Evolutionary conservation across 2,888 invertebrate genomes (phyloP).

Genomic region (Acleris laterana): DNA sequence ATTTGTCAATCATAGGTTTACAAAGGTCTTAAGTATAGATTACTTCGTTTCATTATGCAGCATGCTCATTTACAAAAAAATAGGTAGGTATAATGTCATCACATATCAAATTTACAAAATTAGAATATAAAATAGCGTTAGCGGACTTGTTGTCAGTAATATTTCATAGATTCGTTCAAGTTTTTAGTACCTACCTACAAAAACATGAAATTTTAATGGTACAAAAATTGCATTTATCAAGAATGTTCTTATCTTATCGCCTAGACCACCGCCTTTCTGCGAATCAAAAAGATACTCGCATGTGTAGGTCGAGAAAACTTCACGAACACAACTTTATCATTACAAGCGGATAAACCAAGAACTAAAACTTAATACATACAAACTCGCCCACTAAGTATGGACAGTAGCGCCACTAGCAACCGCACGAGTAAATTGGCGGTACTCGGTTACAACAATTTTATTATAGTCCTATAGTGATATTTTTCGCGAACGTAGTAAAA

Average conservation of each 20-base stretch:
- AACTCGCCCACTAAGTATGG: conserved; percentile 3
- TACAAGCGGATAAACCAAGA: conserved; percentile 8
- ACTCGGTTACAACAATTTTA: conserved; percentile 18
- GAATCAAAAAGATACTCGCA: conserved; percentile 26
- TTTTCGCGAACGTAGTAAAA: conserved; percentile 10
- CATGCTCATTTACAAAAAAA: too few relatives aligned
- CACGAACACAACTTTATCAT: conserved; percentile 4
- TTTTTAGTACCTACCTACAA: too few relatives aligned
- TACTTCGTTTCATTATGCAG: too few relatives aligned
- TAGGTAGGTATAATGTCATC: too few relatives aligned
- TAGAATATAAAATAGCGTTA: too few relatives aligned
- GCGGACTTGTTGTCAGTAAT: too few relatives aligned
- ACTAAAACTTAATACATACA: neutral
- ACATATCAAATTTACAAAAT: too few relatives aligned
- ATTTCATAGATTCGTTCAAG: too few relatives aligned
- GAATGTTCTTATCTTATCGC: neutral
- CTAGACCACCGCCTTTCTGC: conserved; percentile 14
- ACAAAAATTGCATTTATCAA: too few relatives aligned
- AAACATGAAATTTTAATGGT: too few relatives aligned
- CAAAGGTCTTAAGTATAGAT: too few relatives aligned
- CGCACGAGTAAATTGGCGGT: neutral
- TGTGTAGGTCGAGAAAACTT: conserved; percentile 27
- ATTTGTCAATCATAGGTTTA: too few relatives aligned
- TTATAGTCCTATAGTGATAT: conserved; percentile 8
- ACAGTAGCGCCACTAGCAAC: conserved; percentile 14